Evolutionary conservation across 2,113 vertebrate species (phyloP).

Genomic region (Bombycilla garrulus): DNA sequence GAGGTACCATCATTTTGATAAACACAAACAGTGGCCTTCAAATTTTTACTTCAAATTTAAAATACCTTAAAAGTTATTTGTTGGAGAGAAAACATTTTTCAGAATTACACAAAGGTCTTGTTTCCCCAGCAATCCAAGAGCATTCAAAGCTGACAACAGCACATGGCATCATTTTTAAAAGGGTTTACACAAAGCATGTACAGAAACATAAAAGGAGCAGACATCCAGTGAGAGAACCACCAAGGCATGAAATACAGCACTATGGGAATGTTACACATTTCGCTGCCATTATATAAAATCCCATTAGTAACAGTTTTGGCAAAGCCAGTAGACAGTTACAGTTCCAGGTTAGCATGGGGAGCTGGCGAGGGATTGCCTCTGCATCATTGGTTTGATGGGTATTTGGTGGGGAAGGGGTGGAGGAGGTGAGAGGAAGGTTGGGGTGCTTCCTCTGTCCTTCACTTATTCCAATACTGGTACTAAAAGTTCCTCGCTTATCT

Average conservation of each 20-base stretch:
- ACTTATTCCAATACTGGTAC: not conserved
- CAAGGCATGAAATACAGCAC: not conserved
- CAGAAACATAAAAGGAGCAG: not conserved
- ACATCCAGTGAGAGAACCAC: not conserved
- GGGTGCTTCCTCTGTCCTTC: not conserved
- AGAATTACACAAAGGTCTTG: not conserved
- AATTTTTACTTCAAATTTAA: not conserved
- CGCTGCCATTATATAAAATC: not conserved
- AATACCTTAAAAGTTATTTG: not conserved
- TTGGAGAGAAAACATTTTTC: not conserved
- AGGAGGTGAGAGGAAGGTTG: not conserved
- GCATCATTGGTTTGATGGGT: not conserved
- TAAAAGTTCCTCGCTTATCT: not conserved
- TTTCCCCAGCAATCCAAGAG: not conserved
- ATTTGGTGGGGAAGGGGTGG: fast-evolving
- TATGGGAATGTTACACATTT: not conserved
- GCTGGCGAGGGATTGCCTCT: not conserved
- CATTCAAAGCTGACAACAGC: not conserved
- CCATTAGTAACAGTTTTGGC: not conserved
- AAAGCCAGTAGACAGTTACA: not conserved
- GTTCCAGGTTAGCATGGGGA: not conserved
- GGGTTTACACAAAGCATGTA: not conserved
- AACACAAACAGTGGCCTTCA: not conserved
- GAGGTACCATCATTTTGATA: not conserved
- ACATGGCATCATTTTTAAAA: not conserved